Evolutionary conservation across 2,797 vertebrate species (phyloP).

Genomic region (Sebastes itinus): DNA sequence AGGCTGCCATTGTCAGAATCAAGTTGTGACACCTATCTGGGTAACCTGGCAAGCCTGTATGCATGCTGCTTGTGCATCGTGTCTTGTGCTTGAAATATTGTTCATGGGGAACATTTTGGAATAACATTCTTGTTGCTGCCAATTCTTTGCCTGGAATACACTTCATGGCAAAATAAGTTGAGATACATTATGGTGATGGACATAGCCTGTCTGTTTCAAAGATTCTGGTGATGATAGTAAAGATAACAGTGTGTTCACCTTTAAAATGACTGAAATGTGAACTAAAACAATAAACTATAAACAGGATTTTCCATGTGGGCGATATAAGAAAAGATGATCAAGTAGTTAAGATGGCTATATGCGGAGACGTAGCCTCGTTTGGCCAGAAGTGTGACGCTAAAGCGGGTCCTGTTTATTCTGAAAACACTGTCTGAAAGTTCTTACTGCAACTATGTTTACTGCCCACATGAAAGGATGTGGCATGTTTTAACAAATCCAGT

Average conservation of each 20-base stretch:
- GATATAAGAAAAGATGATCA: neutral
- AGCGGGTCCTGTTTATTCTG: slow-evolving; percentile 7
- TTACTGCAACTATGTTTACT: neutral
- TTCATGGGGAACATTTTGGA: neutral
- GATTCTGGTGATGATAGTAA: neutral
- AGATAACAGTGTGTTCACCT: neutral
- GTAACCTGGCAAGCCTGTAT: neutral
- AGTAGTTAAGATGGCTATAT: neutral
- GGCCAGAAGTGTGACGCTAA: neutral
- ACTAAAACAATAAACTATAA: neutral
- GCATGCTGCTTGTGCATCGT: neutral
- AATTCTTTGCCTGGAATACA: neutral
- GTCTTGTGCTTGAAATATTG: neutral
- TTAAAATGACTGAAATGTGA: neutral
- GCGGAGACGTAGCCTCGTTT: neutral
- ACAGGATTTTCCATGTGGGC: neutral
- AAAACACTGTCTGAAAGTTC: slow-evolving; percentile 5
- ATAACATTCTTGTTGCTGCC: neutral
- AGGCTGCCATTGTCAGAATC: slow-evolving; percentile 2
- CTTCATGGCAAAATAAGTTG: neutral
- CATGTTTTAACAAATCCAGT: neutral
- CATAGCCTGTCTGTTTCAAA: neutral
- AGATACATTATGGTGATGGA: neutral
- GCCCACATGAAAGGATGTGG: neutral
- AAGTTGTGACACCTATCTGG: slow-evolving; percentile 19